These are phyloP conservation scores for Zaprionus ornatus DNA, from an alignment of 1,140 invertebrate genomes.

Conservation along the genomic window DNA sequence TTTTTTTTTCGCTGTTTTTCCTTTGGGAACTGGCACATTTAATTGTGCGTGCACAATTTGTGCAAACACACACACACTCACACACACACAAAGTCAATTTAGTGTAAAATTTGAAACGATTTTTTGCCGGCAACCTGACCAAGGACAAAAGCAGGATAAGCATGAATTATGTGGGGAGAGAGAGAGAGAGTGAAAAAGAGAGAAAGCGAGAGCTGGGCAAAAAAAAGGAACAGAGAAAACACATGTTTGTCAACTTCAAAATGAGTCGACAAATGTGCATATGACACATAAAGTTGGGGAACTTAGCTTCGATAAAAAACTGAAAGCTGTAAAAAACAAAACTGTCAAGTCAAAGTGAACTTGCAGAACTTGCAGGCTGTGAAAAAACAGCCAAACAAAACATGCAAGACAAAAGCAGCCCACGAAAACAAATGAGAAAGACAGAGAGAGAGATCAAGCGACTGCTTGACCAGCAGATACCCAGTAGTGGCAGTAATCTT, in stretches of 20 bases:
- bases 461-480: not conserved
- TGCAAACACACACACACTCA: constrained; percentile 33
- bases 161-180: not conserved
- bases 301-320: constrained; percentile 46
- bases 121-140: constrained; percentile 26
- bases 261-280: constrained; percentile 54
- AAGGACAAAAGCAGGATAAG: constrained; percentile 30
- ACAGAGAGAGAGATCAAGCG: not conserved
- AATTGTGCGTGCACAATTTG: constrained; percentile 73
- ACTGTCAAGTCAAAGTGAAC: constrained; percentile 34
- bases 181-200: not conserved
- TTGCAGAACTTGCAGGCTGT: constrained; percentile 20
- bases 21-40: constrained; percentile 45
- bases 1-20: constrained; percentile 20
- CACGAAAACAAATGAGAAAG: constrained; percentile 52
- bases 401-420: constrained; percentile 25
- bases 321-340: constrained; percentile 17
- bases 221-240: constrained; percentile 20
- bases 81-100: constrained; percentile 66
- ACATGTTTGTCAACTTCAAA: constrained; percentile 49
- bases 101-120: constrained; percentile 72
- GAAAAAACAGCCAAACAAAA: constrained; percentile 17
- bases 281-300: constrained; percentile 57
- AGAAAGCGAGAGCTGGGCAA: not conserved
- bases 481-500: too few species aligned